Evolutionary conservation across 1,140 invertebrate species (phyloP).

Genomic region (Drosophila kohkoa): DNA sequence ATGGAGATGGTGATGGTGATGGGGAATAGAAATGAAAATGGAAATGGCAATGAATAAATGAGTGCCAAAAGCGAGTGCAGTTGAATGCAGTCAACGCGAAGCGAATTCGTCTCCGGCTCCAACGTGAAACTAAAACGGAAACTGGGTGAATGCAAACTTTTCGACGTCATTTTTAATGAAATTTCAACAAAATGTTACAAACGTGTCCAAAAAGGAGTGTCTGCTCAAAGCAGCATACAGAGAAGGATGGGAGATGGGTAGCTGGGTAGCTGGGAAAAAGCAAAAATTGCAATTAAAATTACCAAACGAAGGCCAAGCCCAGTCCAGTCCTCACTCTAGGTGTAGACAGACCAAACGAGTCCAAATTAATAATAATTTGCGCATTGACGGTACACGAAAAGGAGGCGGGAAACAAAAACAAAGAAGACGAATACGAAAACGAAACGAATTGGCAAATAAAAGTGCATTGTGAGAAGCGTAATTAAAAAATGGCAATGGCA

Average conservation of each 20-base stretch:
- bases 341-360: slow-evolving; percentile 48
- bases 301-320: slow-evolving; percentile 53
- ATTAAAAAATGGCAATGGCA: slow-evolving; percentile 20
- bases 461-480: slow-evolving; percentile 31
- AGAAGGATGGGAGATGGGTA: not conserved
- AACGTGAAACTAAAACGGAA: slow-evolving; percentile 33
- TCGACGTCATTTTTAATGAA: slow-evolving; percentile 76
- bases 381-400: slow-evolving; percentile 54
- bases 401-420: slow-evolving; percentile 27
- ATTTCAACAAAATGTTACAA: slow-evolving; percentile 80
- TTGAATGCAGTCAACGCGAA: slow-evolving; percentile 20
- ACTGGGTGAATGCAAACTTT: slow-evolving; percentile 68
- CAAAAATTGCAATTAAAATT: slow-evolving; percentile 81
- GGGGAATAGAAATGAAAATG: slow-evolving; percentile 8
- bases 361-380: slow-evolving; percentile 80
- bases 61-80: slow-evolving; percentile 33
- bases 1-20: not conserved
- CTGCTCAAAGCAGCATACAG: not conserved
- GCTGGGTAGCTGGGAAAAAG: slow-evolving; percentile 22
- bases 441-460: slow-evolving; percentile 18
- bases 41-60: slow-evolving; percentile 41
- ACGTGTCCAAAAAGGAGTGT: slow-evolving; percentile 47
- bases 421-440: slow-evolving; percentile 4
- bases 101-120: slow-evolving; percentile 22
- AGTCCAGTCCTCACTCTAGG: slow-evolving; percentile 2